These are phyloP conservation scores for Mustela nigripes DNA, from an alignment of 2,113 vertebrate species.

Conservation along the genomic window DNA sequence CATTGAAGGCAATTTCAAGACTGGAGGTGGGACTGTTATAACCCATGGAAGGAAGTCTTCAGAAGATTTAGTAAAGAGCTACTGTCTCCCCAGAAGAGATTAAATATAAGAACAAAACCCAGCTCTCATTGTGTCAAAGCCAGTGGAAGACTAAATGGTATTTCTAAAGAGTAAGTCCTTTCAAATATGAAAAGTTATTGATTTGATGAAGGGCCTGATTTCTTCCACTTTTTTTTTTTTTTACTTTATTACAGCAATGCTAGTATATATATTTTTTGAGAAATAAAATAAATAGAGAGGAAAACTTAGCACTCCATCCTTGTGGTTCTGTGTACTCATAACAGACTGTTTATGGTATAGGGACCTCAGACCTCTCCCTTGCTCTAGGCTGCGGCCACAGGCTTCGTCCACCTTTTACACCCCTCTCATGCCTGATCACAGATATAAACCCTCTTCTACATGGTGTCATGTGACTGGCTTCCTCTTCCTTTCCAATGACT, in stretches of 20 bases:
- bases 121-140: constrained; percentile 73
- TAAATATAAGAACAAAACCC: not conserved
- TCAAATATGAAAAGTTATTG: constrained; percentile 83
- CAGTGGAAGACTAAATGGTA: constrained; percentile 78
- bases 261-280: constrained; percentile 78
- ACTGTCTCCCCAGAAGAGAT: not conserved
- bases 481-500: not conserved
- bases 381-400: not conserved
- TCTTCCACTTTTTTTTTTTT: constrained; percentile 72
- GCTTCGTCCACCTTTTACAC: not conserved
- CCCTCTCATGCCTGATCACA: not conserved
- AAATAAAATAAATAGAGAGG: constrained; percentile 80
- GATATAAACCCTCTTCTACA: not conserved
- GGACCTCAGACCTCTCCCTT: not conserved
- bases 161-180: constrained; percentile 84
- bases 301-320: constrained; percentile 54
- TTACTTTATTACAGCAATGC: constrained; percentile 81
- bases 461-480: not conserved
- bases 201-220: constrained; percentile 85
- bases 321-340: constrained; percentile 24
- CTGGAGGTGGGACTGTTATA: not conserved
- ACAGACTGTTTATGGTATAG: not conserved
- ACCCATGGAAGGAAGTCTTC: not conserved
- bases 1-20: not conserved
- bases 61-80: not conserved